Evolutionary conservation across 2,888 invertebrate genomes (phyloP).

Genomic region (Oxycera nigricornis): DNA sequence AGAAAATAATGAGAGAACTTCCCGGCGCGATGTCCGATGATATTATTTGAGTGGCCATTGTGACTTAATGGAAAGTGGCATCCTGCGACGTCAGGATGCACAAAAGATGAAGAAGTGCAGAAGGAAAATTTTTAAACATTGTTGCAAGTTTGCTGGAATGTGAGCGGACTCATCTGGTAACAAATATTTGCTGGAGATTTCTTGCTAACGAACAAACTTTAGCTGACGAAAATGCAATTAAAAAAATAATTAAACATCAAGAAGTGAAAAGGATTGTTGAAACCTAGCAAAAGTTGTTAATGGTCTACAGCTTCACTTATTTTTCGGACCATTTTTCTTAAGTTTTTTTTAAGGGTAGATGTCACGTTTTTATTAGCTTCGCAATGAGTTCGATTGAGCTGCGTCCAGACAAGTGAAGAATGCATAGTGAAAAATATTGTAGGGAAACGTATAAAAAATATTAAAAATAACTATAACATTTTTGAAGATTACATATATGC

Average conservation of each 20-base stretch:
- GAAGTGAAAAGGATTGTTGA: slow-evolving; percentile 24
- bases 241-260: slow-evolving; percentile 38
- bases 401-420: no score
- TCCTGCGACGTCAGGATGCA: not conserved
- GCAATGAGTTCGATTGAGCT: no score
- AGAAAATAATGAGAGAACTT: not conserved
- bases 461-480: no score
- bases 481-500: no score
- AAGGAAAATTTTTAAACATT: not conserved
- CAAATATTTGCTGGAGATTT: slow-evolving; percentile 36
- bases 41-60: slow-evolving; percentile 7
- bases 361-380: no score
- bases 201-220: slow-evolving; percentile 36
- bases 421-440: no score
- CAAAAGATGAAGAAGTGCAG: not conserved
- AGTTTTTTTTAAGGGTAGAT: not conserved
- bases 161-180: slow-evolving; percentile 17
- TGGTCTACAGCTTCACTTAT: not conserved
- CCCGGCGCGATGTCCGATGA: not conserved
- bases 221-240: slow-evolving; percentile 37
- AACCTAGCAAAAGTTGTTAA: slow-evolving; percentile 25
- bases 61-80: not conserved
- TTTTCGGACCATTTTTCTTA: not conserved
- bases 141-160: not conserved
- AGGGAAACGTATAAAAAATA: no score